Percentiles rank a stretch among this genome's conserved stretches.
Evolutionary conservation across 2,113 vertebrate genomes (phyloP).

Genomic region (Actenoides lindsayi): DNA sequence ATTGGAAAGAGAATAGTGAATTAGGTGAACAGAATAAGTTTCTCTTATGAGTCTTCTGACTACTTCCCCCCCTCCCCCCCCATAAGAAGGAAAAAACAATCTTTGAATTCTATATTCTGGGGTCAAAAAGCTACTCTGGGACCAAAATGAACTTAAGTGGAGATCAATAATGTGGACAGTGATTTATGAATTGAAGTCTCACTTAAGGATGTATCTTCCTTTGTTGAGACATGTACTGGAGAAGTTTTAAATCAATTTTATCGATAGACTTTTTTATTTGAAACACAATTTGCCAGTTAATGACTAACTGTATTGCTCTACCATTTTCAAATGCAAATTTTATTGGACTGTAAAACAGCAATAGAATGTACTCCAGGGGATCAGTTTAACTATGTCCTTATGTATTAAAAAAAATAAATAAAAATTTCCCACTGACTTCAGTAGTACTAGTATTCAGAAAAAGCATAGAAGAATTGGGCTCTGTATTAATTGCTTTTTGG

Average conservation of each 20-base stretch:
- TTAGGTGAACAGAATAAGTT: neutral
- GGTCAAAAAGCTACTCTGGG: neutral
- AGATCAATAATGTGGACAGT: neutral
- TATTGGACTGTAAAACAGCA: neutral
- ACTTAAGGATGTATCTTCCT: neutral
- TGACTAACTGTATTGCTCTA: neutral
- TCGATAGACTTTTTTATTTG: neutral
- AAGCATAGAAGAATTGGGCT: neutral
- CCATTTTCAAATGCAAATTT: neutral
- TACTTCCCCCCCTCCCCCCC: neutral
- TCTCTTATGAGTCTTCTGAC: neutral
- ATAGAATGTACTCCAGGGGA: neutral
- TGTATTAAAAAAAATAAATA: neutral
- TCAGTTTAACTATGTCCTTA: neutral
- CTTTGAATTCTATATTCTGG: neutral
- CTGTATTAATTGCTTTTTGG: neutral
- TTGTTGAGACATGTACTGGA: neutral
- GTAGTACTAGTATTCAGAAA: neutral
- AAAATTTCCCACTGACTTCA: neutral
- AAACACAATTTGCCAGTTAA: neutral
- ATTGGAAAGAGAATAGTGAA: neutral
- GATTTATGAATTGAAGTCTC: neutral
- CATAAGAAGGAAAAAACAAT: neutral
- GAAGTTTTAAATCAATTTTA: neutral
- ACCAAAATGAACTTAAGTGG: neutral